Conservation (phyloP, 2,797 vertebrate species). For the Glossophaga mutica region DNA sequence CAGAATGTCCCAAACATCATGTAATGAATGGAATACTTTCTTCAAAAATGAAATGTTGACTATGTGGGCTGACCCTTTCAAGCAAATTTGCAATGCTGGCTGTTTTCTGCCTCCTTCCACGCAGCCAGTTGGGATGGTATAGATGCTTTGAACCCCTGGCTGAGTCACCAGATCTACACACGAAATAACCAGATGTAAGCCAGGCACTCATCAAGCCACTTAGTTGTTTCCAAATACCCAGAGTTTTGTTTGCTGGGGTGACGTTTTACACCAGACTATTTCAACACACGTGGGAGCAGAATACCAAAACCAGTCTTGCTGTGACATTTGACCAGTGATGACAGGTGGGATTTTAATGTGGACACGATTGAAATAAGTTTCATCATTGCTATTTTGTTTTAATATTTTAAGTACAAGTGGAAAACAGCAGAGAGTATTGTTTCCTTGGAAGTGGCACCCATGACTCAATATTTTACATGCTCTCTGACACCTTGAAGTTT, state of each 20-base stretch:
- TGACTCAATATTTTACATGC: neutral
- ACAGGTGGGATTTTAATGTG: slow-evolving; percentile 18
- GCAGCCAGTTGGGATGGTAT: neutral
- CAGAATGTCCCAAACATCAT: neutral
- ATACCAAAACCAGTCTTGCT: slow-evolving; percentile 32
- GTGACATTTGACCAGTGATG: slow-evolving; percentile 14
- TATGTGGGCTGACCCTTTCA: neutral
- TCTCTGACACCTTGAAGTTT: neutral
- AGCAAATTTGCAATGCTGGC: neutral
- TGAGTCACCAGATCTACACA: neutral
- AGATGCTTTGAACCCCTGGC: neutral
- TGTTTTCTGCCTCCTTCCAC: neutral
- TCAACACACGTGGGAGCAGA: neutral
- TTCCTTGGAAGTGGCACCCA: neutral
- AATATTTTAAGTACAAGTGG: slow-evolving; percentile 29
- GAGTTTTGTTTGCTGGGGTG: slow-evolving; percentile 6
- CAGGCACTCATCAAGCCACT: neutral
- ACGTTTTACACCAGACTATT: slow-evolving; percentile 12
- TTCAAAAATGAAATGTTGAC: neutral
- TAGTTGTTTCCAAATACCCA: slow-evolving; percentile 22
- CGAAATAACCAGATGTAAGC: neutral
- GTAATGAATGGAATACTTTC: neutral
- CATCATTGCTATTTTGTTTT: slow-evolving; percentile 44
- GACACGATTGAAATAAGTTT: slow-evolving; percentile 50
- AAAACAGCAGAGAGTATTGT: slow-evolving; percentile 42